Evolutionary conservation across 1,140 invertebrate species (phyloP), one percentile per base, ranked within the genome.

Genomic region (Aporrectodea caliginosa): DNA sequence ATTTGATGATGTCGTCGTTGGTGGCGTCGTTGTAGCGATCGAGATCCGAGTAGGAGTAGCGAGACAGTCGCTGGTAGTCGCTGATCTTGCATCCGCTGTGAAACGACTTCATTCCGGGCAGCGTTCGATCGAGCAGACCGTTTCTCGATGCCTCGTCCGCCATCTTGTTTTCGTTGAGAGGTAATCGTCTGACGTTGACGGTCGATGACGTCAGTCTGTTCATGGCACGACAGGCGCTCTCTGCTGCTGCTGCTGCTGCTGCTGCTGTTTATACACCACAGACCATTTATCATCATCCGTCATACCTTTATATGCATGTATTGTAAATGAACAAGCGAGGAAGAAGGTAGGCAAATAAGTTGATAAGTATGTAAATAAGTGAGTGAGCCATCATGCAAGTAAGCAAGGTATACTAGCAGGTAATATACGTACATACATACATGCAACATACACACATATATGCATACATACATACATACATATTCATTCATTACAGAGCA

Each of bases 381-480:
- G n/a, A n/a, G n/a, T 68, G 14, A 68, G 14, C 14, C 58, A 14
- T 16, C 58, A 68, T 68, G 58, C 58, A 16, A 14, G 14, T 68
- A 68, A 16, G 27, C 58, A 68, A 16, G 14, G 14, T 68, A 68
- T 68, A 68, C 14, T 68, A 68, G 27, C 27, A 14, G 14, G 58
- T 68, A 68, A 16, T 16, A 77, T 69, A 77, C 31, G 31, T 77
- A 69, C 27, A 77, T 77, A 69, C 68, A 77, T 77, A 27, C n/a
- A n/a, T n/a, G n/a, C n/a, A n/a, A n/a, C n/a, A n/a, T n/a, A n/a
- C n/a, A n/a, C 27, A 77, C 31, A 77, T 77, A 77, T 31, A 69
- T 76, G 30, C 35, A 76, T 76, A 76, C 35, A 76, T 76, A 76
- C 35, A 43, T 76, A 76, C 1, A 76, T 76, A 43, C 75, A 76